These are phyloP conservation scores for Chanos chanos DNA, from an alignment of 2,797 vertebrate genomes.

Conservation along the genomic window DNA sequence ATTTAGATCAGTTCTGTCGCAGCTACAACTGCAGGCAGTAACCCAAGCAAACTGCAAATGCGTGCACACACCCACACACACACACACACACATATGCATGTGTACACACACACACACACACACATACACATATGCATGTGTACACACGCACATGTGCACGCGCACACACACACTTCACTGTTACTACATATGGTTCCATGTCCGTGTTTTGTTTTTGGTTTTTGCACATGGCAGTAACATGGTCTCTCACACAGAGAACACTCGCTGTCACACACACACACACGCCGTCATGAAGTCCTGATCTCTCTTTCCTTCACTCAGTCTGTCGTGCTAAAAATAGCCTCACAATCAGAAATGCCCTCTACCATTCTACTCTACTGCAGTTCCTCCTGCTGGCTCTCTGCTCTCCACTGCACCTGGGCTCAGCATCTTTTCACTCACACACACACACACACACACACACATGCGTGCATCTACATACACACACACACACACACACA, in stretches of 20 bases:
- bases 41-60: no score
- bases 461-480: no score
- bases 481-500: no score
- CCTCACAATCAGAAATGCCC: slow-evolving; percentile 56
- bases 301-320: slow-evolving; percentile 52
- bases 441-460: neutral
- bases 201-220: no score
- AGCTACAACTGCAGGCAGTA: no score
- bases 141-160: neutral
- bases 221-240: neutral
- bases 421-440: neutral
- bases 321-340: slow-evolving; percentile 64
- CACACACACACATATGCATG: no score
- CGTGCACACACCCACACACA: no score
- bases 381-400: slow-evolving; percentile 3
- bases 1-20: no score
- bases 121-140: neutral
- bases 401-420: neutral
- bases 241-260: slow-evolving; percentile 7
- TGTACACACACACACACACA: neutral
- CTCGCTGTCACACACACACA: slow-evolving; percentile 1
- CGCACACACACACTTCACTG: neutral
- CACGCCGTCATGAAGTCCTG: slow-evolving; percentile 24
- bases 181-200: neutral
- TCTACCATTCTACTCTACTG: slow-evolving; percentile 1